These are phyloP conservation scores for Todiramphus chloris DNA, from an alignment of 2,113 vertebrate genomes.

Conservation along the genomic window DNA sequence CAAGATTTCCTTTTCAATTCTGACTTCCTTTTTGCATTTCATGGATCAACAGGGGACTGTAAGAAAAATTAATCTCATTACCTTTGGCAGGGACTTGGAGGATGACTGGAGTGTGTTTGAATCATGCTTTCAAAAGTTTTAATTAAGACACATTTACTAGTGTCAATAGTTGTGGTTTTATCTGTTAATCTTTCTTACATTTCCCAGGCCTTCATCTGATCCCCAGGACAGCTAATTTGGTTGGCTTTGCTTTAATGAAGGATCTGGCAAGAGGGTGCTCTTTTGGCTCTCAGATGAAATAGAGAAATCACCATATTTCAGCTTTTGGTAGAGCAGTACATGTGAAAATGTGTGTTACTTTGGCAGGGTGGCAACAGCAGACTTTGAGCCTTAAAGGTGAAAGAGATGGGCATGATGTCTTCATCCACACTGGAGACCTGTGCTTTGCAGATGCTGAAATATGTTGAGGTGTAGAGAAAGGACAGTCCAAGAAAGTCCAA, in stretches of 20 bases:
- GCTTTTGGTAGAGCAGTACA: not conserved
- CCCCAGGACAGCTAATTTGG: not conserved
- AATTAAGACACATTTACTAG: constrained; percentile 1
- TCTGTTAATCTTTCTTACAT: not conserved
- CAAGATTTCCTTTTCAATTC: not conserved
- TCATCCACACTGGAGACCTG: not conserved
- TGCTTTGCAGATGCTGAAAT: not conserved
- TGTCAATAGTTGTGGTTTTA: not conserved
- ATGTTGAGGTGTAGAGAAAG: not conserved
- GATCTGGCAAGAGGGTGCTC: not conserved
- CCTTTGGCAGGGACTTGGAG: not conserved
- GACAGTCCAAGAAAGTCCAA: not conserved
- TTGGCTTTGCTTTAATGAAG: not conserved
- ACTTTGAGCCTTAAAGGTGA: not conserved
- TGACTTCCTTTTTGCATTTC: not conserved
- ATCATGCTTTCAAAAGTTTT: not conserved
- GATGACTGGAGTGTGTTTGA: not conserved
- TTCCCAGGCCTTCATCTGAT: not conserved
- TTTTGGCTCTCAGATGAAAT: not conserved
- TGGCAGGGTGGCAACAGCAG: not conserved
- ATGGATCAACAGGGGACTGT: not conserved
- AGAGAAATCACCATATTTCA: not conserved
- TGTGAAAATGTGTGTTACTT: not conserved
- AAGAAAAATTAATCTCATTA: not conserved
- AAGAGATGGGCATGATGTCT: not conserved